Evolutionary conservation across 2,888 invertebrate species (phyloP).

Genomic region (Drosophila picticornis): DNA sequence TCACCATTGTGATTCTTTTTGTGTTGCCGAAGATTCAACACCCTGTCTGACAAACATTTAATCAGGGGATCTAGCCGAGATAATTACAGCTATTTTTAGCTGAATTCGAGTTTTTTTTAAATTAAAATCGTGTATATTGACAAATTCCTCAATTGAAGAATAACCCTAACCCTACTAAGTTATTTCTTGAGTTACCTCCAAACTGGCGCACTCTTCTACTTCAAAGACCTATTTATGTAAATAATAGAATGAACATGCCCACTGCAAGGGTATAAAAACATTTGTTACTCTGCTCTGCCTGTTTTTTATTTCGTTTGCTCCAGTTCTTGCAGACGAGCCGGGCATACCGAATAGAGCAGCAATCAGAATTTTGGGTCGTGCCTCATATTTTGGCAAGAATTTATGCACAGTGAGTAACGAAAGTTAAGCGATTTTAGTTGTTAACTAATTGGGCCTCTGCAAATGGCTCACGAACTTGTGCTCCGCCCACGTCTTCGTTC

Average conservation of each 20-base stretch:
- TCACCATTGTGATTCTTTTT: background rate
- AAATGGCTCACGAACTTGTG: constrained; percentile 13
- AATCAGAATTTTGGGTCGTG: constrained; percentile 16
- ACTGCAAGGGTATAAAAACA: constrained; percentile 31
- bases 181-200: background rate
- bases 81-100: too few species aligned
- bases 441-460: constrained; percentile 51
- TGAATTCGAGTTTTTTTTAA: too few species aligned
- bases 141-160: background rate
- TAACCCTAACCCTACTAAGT: too few species aligned
- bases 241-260: background rate
- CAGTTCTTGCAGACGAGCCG: constrained; percentile 50
- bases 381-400: constrained; percentile 58
- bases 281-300: constrained; percentile 35
- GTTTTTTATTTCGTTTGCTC: constrained; percentile 38
- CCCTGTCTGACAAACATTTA: background rate
- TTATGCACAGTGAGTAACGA: constrained; percentile 53
- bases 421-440: constrained; percentile 57
- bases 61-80: background rate
- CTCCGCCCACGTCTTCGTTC: constrained; percentile 4
- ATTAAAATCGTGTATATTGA: background rate
- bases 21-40: background rate
- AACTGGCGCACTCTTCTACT: background rate
- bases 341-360: constrained; percentile 46
- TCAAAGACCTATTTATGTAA: background rate